Evolutionary conservation across 2,113 vertebrate species (phyloP).

Genomic region (Pteropus alecto): DNA sequence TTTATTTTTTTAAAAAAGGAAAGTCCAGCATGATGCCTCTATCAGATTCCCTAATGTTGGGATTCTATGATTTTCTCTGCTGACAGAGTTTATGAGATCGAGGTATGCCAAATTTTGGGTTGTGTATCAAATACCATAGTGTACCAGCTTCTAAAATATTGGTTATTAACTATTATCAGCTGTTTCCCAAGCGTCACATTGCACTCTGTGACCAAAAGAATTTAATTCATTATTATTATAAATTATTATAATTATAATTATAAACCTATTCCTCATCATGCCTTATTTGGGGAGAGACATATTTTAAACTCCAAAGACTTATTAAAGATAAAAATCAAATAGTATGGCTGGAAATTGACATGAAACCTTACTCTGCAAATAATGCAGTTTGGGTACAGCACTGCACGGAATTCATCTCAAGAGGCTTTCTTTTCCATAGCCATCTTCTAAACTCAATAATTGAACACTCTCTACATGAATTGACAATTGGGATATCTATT

Average conservation of each 20-base stretch:
- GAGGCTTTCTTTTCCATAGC: not conserved
- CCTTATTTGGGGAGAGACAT: not conserved
- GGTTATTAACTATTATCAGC: not conserved
- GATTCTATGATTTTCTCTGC: not conserved
- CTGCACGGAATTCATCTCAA: not conserved
- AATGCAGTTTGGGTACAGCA: not conserved
- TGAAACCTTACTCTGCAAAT: not conserved
- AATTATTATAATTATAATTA: not conserved
- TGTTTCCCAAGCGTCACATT: not conserved
- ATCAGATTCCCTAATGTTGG: not conserved
- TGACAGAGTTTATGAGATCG: not conserved
- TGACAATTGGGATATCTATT: not conserved
- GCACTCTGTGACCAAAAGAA: not conserved
- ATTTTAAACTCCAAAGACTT: slow-evolving; percentile 8
- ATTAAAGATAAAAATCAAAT: not conserved
- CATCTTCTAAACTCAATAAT: not conserved
- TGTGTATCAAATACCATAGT: not conserved
- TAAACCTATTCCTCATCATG: not conserved
- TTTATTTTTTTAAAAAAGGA: not conserved
- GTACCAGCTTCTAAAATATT: not conserved
- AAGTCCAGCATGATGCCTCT: not conserved
- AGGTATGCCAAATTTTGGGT: not conserved
- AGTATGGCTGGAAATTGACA: not conserved
- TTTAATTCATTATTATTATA: not conserved
- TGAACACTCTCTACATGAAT: not conserved